Evolutionary conservation across 2,888 invertebrate genomes (phyloP).

Genomic region (Gnatocerus cornutus): DNA sequence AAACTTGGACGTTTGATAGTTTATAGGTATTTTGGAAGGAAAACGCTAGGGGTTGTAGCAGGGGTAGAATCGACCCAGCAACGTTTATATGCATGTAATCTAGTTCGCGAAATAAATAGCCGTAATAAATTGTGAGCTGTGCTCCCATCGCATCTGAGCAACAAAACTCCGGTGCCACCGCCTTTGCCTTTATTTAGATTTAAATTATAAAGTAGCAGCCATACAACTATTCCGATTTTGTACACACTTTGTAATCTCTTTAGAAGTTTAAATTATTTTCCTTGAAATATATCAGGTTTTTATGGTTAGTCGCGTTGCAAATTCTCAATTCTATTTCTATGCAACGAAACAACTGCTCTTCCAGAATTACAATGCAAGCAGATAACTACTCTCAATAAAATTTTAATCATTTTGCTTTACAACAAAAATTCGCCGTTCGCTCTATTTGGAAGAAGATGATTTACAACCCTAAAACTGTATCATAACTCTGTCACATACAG

Average conservation of each 20-base stretch:
- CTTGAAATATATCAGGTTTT: not conserved
- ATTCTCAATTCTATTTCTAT: too few relatives aligned
- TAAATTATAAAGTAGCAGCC: constrained; percentile 26
- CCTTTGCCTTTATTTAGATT: constrained; percentile 36
- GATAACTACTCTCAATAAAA: too few relatives aligned
- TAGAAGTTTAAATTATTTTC: not conserved
- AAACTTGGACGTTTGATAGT: constrained; percentile 39
- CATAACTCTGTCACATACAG: constrained; percentile 24
- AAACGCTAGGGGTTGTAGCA: constrained; percentile 42
- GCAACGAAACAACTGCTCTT: too few relatives aligned
- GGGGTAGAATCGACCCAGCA: constrained; percentile 58
- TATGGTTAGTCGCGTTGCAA: too few relatives aligned
- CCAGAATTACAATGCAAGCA: too few relatives aligned
- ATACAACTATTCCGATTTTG: constrained; percentile 11
- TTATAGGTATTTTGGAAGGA: constrained; percentile 49
- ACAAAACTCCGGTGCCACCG: constrained; percentile 39
- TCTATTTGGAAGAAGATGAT: not conserved
- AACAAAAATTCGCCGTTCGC: too few relatives aligned
- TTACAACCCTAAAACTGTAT: constrained; percentile 2
- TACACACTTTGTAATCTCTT: constrained; percentile 3
- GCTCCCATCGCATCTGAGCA: constrained; percentile 58
- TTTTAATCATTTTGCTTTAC: too few relatives aligned
- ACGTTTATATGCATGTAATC: constrained; percentile 72
- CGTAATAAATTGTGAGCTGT: constrained; percentile 81
- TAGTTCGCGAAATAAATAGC: constrained; percentile 76